A percentile compares a stretch with the other conserved stretches of the same genome.
phyloP scores from a whole-genome alignment of 2,888 invertebrate genomes.

The Tinea pellionella region DNA sequence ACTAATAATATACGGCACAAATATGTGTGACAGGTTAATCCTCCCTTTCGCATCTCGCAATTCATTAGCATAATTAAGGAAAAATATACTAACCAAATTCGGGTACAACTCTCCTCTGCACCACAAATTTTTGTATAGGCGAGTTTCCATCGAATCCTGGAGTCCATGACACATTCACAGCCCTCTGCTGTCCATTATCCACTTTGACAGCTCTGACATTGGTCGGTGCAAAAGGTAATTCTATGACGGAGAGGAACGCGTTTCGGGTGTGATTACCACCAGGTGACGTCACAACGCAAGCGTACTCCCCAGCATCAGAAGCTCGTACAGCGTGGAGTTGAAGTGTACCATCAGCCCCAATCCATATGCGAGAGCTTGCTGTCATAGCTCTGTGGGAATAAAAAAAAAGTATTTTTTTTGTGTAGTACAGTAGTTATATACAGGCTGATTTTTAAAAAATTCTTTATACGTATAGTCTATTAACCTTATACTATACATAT shows the following conservation, averaged over 20 bases:
- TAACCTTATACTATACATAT: no score
- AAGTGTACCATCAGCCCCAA: slow-evolving; percentile 85
- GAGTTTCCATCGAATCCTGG: slow-evolving; percentile 98
- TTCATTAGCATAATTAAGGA: neutral
- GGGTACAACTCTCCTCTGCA: slow-evolving; percentile 91
- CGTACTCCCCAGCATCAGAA: slow-evolving; percentile 93
- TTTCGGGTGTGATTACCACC: slow-evolving; percentile 94
- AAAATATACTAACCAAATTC: slow-evolving; percentile 76
- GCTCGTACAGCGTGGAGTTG: slow-evolving; percentile 90
- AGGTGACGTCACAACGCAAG: slow-evolving; percentile 88
- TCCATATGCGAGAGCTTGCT: slow-evolving; percentile 76
- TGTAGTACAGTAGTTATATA: no score
- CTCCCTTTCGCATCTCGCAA: no score
- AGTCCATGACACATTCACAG: slow-evolving; percentile 94
- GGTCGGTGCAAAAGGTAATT: slow-evolving; percentile 93
- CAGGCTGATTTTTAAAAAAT: no score
- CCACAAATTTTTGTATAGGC: slow-evolving; percentile 90
- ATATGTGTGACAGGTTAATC: no score
- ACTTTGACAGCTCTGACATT: slow-evolving; percentile 82
- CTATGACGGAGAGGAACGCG: slow-evolving; percentile 85
- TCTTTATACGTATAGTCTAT: no score
- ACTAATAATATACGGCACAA: no score
- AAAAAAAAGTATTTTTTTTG: neutral
- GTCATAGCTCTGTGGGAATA: slow-evolving; percentile 59
- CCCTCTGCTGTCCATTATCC: slow-evolving; percentile 74